Evolutionary conservation across 2,888 invertebrate species (phyloP).

Genomic region (Trichogramma evanescens): DNA sequence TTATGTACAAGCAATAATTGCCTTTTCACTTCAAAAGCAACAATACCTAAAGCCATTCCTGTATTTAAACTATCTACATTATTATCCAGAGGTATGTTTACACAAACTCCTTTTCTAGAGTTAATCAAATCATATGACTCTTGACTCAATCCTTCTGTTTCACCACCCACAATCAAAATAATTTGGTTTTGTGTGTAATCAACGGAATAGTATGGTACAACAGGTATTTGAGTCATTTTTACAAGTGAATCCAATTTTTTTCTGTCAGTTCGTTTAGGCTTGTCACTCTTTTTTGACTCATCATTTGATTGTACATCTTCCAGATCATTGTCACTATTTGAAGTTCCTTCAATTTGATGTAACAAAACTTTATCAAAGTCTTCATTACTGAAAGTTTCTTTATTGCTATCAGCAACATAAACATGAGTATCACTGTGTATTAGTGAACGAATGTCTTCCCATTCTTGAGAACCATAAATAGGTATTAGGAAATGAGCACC

Average conservation of each 20-base stretch:
- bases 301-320: constrained; percentile 5
- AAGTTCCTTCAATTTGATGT: neutral
- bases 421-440: constrained; percentile 52
- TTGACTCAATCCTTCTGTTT: constrained; percentile 78
- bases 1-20: constrained; percentile 48
- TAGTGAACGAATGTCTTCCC: constrained; percentile 55
- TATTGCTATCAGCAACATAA: constrained; percentile 65
- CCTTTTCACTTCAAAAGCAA: constrained; percentile 75
- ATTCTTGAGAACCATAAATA: constrained; percentile 58
- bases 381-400: neutral
- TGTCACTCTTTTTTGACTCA: neutral
- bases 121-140: constrained; percentile 62
- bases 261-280: neutral
- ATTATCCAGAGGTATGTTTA: constrained; percentile 73
- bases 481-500: constrained; percentile 80
- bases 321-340: neutral
- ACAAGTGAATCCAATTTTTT: neutral
- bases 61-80: constrained; percentile 80
- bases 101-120: constrained; percentile 54
- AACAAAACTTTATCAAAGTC: constrained; percentile 5
- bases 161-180: constrained; percentile 77
- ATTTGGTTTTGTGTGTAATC: constrained; percentile 53
- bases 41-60: constrained; percentile 72
- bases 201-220: constrained; percentile 58
- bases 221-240: constrained; percentile 45